A percentile compares a stretch with the other conserved stretches of the same genome.
Evolutionary conservation across 2,113 vertebrate species (phyloP).

Genomic region (Chrysochloris asiatica): DNA sequence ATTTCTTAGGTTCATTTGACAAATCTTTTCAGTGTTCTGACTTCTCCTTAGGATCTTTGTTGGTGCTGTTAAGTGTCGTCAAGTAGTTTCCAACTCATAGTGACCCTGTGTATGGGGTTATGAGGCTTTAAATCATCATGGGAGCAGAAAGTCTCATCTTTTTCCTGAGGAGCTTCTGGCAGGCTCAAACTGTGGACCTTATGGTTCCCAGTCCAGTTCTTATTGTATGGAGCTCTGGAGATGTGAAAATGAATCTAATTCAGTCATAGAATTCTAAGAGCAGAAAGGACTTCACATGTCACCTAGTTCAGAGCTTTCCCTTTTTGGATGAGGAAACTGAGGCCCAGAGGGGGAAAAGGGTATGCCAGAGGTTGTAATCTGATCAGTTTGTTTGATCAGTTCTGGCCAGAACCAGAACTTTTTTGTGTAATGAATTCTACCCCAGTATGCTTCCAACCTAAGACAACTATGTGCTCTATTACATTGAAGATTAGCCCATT

Average conservation of each 20-base stretch:
- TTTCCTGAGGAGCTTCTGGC: too few relatives aligned
- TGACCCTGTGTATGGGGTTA: too few relatives aligned
- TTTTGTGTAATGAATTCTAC: neutral
- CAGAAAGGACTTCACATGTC: neutral
- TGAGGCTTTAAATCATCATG: too few relatives aligned
- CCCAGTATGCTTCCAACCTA: neutral
- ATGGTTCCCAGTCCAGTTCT: too few relatives aligned
- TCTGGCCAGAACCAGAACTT: neutral
- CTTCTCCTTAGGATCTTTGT: too few relatives aligned
- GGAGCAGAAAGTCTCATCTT: too few relatives aligned
- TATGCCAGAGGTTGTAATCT: neutral
- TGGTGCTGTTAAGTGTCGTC: too few relatives aligned
- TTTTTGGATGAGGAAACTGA: neutral
- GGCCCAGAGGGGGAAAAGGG: neutral
- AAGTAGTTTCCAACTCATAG: too few relatives aligned
- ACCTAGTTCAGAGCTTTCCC: neutral
- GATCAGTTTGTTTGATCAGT: too few relatives aligned
- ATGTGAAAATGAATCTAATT: neutral
- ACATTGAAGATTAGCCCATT: neutral
- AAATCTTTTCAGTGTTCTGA: neutral
- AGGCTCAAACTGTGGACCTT: too few relatives aligned
- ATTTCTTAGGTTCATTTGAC: neutral
- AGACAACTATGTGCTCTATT: rapidly evolving
- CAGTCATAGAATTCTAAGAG: neutral
- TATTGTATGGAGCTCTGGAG: neutral